Evolutionary conservation across 2,113 vertebrate species (phyloP).

Genomic region (Lutjanus erythropterus): DNA sequence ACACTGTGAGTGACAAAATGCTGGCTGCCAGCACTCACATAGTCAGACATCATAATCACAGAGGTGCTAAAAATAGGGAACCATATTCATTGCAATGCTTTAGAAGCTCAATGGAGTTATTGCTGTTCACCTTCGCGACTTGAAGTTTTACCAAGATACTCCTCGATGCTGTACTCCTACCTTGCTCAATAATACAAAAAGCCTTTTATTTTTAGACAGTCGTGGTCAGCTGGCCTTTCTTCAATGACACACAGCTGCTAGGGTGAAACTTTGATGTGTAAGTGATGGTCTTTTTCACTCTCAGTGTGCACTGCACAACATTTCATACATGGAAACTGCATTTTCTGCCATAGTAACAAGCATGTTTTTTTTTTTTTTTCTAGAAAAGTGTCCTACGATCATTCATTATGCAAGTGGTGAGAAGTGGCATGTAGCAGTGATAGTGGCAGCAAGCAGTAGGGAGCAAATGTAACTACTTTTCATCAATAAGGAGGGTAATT

Average conservation of each 20-base stretch:
- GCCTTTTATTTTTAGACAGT: conserved; percentile 66
- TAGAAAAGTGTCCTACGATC: background rate
- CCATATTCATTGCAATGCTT: conserved; percentile 65
- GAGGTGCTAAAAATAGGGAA: conserved; percentile 76
- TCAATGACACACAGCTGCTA: conserved; percentile 37
- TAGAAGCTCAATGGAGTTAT: conserved; percentile 58
- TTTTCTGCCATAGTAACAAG: conserved; percentile 33
- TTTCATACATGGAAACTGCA: conserved; percentile 47
- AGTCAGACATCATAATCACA: conserved; percentile 78
- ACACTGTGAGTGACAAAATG: conserved; percentile 68
- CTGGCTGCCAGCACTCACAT: conserved; percentile 68
- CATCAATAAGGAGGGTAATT: conserved; percentile 22
- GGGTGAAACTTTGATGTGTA: conserved; percentile 1
- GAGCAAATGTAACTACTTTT: conserved; percentile 32
- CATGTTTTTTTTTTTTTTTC: conserved; percentile 20
- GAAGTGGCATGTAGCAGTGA: conserved; percentile 7
- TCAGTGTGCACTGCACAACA: background rate
- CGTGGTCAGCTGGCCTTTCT: conserved; percentile 21
- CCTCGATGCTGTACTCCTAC: background rate
- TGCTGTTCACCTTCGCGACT: conserved; percentile 25
- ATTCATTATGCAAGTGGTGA: conserved; percentile 55
- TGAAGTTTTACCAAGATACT: conserved; percentile 40
- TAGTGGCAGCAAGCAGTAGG: background rate
- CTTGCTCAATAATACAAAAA: conserved; percentile 66
- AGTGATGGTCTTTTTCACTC: background rate